Percentiles rank a stretch among this genome's conserved stretches.
phyloP scores from a whole-genome alignment of 2,113 vertebrate species.

The Lasiurus cinereus region DNA sequence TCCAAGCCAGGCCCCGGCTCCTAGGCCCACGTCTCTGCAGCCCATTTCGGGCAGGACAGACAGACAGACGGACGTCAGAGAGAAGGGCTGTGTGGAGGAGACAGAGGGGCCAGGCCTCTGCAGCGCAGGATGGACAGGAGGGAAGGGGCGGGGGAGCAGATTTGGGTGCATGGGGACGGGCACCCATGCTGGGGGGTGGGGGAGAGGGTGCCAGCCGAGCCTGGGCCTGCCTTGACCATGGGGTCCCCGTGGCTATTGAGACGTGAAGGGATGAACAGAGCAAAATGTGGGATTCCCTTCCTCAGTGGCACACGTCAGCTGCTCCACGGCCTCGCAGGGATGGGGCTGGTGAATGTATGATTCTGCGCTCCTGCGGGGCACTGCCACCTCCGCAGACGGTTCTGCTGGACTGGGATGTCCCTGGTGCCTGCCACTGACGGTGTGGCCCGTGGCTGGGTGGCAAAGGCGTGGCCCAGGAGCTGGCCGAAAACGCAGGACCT shows the following conservation, averaged over 20 bases:
- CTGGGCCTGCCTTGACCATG: accelerated
- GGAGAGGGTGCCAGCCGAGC: neutral
- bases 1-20: neutral
- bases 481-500: neutral
- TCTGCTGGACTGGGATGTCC: neutral
- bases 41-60: neutral
- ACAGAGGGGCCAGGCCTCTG: no score
- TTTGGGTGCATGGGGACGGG: accelerated
- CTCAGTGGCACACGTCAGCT: accelerated
- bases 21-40: neutral
- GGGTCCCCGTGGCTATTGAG: neutral
- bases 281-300: neutral
- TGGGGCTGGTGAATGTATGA: accelerated
- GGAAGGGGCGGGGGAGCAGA: no score
- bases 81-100: accelerated
- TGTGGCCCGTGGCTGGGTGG: neutral
- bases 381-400: neutral
- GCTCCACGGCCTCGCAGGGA: accelerated
- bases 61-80: neutral
- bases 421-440: accelerated
- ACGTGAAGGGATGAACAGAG: neutral
- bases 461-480: accelerated
- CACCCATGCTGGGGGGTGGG: neutral
- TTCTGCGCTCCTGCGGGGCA: accelerated
- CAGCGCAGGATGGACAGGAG: accelerated